Evolutionary conservation across 2,888 invertebrate species (phyloP).

Genomic region (Chrysotoxum bicinctum): DNA sequence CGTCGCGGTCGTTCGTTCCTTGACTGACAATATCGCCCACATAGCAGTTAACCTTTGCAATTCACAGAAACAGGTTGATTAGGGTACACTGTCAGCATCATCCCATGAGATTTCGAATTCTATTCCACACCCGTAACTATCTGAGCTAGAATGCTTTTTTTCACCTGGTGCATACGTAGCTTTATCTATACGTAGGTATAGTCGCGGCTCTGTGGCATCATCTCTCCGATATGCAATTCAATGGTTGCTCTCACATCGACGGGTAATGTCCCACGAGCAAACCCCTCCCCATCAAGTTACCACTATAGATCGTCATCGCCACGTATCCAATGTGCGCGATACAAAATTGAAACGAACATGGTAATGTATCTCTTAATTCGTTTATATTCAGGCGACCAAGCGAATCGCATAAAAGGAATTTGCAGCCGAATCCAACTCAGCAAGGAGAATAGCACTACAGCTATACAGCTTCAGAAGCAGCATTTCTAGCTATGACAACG

Average conservation of each 20-base stretch:
- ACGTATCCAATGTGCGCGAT: slow-evolving; percentile 71
- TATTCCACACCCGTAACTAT: not conserved
- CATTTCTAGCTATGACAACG: not conserved
- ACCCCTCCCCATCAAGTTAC: not conserved
- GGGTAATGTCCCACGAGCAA: slow-evolving; percentile 17
- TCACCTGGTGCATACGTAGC: not conserved
- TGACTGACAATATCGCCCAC: slow-evolving; percentile 29
- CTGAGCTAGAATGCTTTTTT: not conserved
- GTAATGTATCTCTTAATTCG: slow-evolving; percentile 73
- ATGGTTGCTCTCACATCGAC: slow-evolving; percentile 52
- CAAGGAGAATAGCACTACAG: not conserved
- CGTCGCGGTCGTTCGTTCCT: slow-evolving; percentile 15
- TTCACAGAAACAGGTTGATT: slow-evolving; percentile 45
- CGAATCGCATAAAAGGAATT: slow-evolving; percentile 56
- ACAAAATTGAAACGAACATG: slow-evolving; percentile 70
- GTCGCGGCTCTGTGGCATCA: slow-evolving; percentile 36
- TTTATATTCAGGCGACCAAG: slow-evolving; percentile 70
- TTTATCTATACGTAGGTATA: too few species aligned
- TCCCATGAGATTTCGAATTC: slow-evolving; percentile 38
- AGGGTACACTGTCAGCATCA: slow-evolving; percentile 46
- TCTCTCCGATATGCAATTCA: slow-evolving; percentile 60
- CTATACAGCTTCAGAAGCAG: not conserved
- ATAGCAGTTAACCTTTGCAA: slow-evolving; percentile 26
- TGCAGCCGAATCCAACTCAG: slow-evolving; percentile 40
- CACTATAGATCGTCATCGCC: slow-evolving; percentile 42